Percentiles rank a stretch among this genome's conserved stretches.
Conservation (phyloP, 2,888 invertebrate species). For the Mythimna vitellina region DNA sequence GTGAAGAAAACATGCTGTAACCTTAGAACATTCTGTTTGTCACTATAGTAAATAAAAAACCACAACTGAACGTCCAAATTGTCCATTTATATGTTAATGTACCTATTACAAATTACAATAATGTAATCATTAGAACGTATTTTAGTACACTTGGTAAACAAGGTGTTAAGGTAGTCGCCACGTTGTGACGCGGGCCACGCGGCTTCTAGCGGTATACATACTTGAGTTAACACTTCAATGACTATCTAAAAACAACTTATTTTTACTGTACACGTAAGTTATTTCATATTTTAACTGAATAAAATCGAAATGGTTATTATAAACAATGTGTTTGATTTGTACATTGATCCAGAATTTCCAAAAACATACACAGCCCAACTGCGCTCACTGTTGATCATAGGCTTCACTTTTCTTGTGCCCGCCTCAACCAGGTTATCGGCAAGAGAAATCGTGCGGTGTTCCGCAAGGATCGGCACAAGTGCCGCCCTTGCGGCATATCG, state of each 20-base stretch:
- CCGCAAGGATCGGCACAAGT: too few species aligned
- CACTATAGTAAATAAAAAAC: constrained; percentile 80
- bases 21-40: constrained; percentile 79
- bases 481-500: too few species aligned
- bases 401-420: too few species aligned
- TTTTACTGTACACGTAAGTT: constrained; percentile 90
- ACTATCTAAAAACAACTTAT: constrained; percentile 89
- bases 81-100: constrained; percentile 90
- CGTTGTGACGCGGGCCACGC: constrained; percentile 74
- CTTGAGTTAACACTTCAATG: constrained; percentile 82
- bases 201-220: constrained; percentile 79
- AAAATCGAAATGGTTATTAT: constrained; percentile 90
- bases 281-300: constrained; percentile 91
- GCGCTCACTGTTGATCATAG: too few species aligned
- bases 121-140: constrained; percentile 88
- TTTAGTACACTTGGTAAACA: constrained; percentile 84
- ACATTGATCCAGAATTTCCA: constrained; percentile 10
- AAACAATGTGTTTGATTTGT: constrained; percentile 71
- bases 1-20: constrained; percentile 79
- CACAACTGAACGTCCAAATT: constrained; percentile 91
- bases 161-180: constrained; percentile 80
- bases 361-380: too few species aligned
- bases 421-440: too few species aligned
- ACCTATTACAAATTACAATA: constrained; percentile 90
- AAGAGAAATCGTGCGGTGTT: too few species aligned